Evolutionary conservation across 2,113 vertebrate genomes (phyloP), one percentile per base, ranked within the genome.

Genomic region (Oncorhynchus mykiss): DNA sequence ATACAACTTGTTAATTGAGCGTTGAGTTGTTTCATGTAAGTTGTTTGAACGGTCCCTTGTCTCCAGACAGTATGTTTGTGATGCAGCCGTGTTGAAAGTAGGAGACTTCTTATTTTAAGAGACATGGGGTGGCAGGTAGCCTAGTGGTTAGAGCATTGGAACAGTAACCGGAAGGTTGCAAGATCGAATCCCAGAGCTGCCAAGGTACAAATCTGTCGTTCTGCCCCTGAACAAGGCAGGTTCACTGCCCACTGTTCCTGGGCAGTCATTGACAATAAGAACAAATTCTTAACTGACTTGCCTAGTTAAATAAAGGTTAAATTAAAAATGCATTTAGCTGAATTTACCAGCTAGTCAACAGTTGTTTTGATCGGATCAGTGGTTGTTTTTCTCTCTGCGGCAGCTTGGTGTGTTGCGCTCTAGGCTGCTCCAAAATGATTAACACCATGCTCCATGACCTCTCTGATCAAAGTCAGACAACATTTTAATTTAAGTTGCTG

Each of bases 401-500:
- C 76, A 45, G 39, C 39, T 45, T 9, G 7, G 39, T 45, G 39
- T 76, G 66, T 74, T 79, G 74, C 82, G 78, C 78, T 78, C 65
- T 80, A 60, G 74, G 70, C 51, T 70, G 70, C 78, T 77, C 71
- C 73, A 48, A 62, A 34, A 67, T 74, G 76, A 49, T 75, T 76
- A 64, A 67, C 76, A 68, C 73, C 70, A 72, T 82, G 29, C 68
- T 25, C 62, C 39, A 65, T 76, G 29, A 22, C 71, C 39, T 20
- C 31, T 34, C 34, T 34, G 34, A 34, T 34, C 22, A 34, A 18
- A 14, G 16, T 54, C 51, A 18, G 59, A 86, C 70, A 78, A 60
- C 87, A 78, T 62, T 71, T 83, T 81, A 34, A 84, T 49, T 86
- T 78, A 29, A 60, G 70, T 64, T 75, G 69, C 71, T 80, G 64